Evolutionary conservation across 2,113 vertebrate species (phyloP).

Genomic region (Aspidoscelis tigris): DNA sequence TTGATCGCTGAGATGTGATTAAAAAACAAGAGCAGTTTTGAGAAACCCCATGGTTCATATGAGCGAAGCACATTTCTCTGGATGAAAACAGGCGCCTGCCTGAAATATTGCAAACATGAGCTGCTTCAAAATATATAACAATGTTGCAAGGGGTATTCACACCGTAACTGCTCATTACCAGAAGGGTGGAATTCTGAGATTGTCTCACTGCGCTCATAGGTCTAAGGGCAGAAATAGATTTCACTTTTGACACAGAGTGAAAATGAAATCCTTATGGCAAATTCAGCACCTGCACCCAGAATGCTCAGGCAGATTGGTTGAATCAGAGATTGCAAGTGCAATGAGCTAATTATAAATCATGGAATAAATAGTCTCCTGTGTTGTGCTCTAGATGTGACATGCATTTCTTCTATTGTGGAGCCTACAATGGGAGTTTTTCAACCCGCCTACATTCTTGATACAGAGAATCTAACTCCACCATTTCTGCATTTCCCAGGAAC

Average conservation of each 20-base stretch:
- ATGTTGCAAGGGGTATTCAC: background rate
- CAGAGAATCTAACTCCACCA: too few species aligned
- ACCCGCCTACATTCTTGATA: too few species aligned
- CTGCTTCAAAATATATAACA: background rate
- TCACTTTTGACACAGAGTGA: background rate
- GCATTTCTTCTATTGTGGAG: too few species aligned
- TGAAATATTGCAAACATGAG: background rate
- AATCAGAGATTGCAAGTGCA: too few species aligned
- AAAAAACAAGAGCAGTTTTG: slow-evolving; percentile 60
- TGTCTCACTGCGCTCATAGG: background rate
- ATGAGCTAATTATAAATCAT: too few species aligned
- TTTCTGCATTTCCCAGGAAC: too few species aligned
- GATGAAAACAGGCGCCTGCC: accelerated
- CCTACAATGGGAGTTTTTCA: too few species aligned
- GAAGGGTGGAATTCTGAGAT: background rate
- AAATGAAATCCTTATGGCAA: background rate
- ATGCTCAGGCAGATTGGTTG: background rate
- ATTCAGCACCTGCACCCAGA: background rate
- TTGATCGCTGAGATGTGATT: slow-evolving; percentile 49
- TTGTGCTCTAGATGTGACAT: too few species aligned
- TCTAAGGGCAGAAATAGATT: background rate
- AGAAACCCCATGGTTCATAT: slow-evolving; percentile 39
- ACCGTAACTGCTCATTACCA: slow-evolving; percentile 4
- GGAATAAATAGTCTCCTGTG: too few species aligned
- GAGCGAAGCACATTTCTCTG: slow-evolving; percentile 34